Conservation (phyloP, 2,797 vertebrate species). For the Danio kyathit region DNA sequence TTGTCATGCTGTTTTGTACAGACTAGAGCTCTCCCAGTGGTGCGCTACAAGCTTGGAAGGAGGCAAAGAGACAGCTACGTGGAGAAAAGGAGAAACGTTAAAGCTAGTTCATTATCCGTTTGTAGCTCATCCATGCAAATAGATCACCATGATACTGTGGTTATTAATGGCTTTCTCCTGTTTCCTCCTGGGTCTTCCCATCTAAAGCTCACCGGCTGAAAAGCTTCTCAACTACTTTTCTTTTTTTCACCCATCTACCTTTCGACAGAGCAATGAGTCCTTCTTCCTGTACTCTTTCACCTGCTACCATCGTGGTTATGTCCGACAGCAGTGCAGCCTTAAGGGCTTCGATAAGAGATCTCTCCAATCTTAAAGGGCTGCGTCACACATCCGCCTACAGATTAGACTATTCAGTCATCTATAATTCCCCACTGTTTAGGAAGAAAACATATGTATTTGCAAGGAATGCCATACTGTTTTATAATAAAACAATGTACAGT, state of each 20-base stretch:
- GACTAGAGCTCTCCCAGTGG: constrained; percentile 89
- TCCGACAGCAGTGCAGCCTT: constrained; percentile 79
- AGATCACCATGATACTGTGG: constrained; percentile 97
- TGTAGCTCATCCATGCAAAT: constrained; percentile 91
- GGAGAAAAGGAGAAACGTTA: constrained; percentile 77
- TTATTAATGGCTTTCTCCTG: constrained; percentile 99
- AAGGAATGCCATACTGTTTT: not conserved
- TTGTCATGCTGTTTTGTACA: constrained; percentile 96
- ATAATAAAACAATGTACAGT: not conserved
- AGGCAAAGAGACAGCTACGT: constrained; percentile 31
- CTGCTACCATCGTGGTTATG: constrained; percentile 76
- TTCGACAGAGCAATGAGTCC: constrained; percentile 72
- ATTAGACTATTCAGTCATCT: not conserved
- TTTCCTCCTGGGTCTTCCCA: constrained; percentile 95
- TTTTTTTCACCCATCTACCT: constrained; percentile 16
- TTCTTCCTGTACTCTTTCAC: constrained; percentile 78
- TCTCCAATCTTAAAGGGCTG: constrained; percentile 53
- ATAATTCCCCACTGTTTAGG: constrained; percentile 33
- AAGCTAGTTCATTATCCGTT: constrained; percentile 96
- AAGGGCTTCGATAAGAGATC: constrained; percentile 74
- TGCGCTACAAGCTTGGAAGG: constrained; percentile 80
- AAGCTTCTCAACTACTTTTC: constrained; percentile 78
- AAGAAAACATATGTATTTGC: constrained; percentile 17
- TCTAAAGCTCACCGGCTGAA: constrained; percentile 90
- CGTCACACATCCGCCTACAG: constrained; percentile 21